These are phyloP conservation scores for Tetanocera ferruginea DNA, from an alignment of 2,888 invertebrate genomes.

Conservation along the genomic window DNA sequence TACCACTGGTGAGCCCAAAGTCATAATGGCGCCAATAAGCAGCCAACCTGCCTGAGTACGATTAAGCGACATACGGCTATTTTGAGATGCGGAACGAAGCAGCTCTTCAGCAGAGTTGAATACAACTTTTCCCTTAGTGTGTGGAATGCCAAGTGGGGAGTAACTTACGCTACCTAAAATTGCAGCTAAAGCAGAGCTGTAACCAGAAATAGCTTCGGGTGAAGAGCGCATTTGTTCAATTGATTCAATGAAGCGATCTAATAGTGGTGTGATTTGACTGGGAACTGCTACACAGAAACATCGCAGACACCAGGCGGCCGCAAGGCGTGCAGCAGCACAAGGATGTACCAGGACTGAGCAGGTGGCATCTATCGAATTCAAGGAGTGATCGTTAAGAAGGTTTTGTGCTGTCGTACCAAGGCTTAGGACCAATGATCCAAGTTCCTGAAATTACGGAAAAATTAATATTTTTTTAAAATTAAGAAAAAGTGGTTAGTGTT, in stretches of 20 bases:
- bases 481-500: too few relatives aligned
- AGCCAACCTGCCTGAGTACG: slow-evolving; percentile 98
- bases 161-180: slow-evolving; percentile 91
- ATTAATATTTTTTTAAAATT: neutral
- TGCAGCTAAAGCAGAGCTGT: slow-evolving; percentile 93
- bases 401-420: slow-evolving; percentile 96
- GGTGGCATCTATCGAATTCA: slow-evolving; percentile 77
- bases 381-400: slow-evolving; percentile 87
- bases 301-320: slow-evolving; percentile 93
- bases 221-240: slow-evolving; percentile 91
- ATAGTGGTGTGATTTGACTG: slow-evolving; percentile 91
- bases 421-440: slow-evolving; percentile 89
- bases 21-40: slow-evolving; percentile 96
- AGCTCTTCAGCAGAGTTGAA: slow-evolving; percentile 98
- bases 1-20: slow-evolving; percentile 92
- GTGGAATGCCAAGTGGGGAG: slow-evolving; percentile 94
- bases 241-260: slow-evolving; percentile 90
- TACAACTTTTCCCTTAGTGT: slow-evolving; percentile 96
- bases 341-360: slow-evolving; percentile 89
- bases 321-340: slow-evolving; percentile 91
- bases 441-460: slow-evolving; percentile 73
- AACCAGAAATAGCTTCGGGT: slow-evolving; percentile 89
- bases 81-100: slow-evolving; percentile 95
- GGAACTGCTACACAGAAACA: slow-evolving; percentile 95
- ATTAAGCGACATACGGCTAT: slow-evolving; percentile 92